Conservation (phyloP, 1,140 invertebrate genomes). For the Helicoverpa zea region DNA sequence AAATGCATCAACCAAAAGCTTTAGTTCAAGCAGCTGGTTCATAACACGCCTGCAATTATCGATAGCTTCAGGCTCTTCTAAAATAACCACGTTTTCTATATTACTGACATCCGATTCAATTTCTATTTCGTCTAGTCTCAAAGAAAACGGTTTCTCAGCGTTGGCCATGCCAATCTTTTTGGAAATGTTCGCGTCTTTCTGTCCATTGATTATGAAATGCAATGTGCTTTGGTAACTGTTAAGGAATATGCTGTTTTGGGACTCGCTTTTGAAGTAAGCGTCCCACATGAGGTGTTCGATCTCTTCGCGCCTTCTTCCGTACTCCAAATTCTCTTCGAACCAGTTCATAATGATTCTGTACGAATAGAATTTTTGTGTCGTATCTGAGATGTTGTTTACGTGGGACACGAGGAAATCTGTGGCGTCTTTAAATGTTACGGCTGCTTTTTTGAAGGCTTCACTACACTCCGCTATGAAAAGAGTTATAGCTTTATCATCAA, state of each 20-base stretch:
- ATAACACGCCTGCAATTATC: slow-evolving; percentile 74
- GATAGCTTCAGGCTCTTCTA: slow-evolving; percentile 73
- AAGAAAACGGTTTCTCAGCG: slow-evolving; percentile 74
- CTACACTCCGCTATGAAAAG: slow-evolving; percentile 88
- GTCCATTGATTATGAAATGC: slow-evolving; percentile 74
- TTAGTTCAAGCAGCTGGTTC: slow-evolving; percentile 72
- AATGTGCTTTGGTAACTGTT: slow-evolving; percentile 75
- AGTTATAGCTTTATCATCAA: slow-evolving; percentile 76
- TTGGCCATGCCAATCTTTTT: slow-evolving; percentile 63
- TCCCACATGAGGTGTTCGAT: slow-evolving; percentile 87
- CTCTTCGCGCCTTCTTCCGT: slow-evolving; percentile 75
- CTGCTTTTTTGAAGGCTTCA: slow-evolving; percentile 86
- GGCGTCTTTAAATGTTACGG: slow-evolving; percentile 85
- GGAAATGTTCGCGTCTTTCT: slow-evolving; percentile 69
- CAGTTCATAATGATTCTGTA: slow-evolving; percentile 87
- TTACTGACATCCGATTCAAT: slow-evolving; percentile 81
- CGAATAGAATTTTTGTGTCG: slow-evolving; percentile 85
- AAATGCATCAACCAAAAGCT: slow-evolving; percentile 77
- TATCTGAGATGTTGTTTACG: slow-evolving; percentile 81
- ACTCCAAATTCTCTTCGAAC: slow-evolving; percentile 83
- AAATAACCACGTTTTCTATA: slow-evolving; percentile 72
- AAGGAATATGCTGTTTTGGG: slow-evolving; percentile 68
- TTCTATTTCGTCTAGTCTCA: slow-evolving; percentile 79
- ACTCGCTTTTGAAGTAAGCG: slow-evolving; percentile 78
- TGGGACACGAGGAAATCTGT: slow-evolving; percentile 87